Evolutionary conservation across 1,140 invertebrate genomes (phyloP).

Genomic region (Drosophila insularis): DNA sequence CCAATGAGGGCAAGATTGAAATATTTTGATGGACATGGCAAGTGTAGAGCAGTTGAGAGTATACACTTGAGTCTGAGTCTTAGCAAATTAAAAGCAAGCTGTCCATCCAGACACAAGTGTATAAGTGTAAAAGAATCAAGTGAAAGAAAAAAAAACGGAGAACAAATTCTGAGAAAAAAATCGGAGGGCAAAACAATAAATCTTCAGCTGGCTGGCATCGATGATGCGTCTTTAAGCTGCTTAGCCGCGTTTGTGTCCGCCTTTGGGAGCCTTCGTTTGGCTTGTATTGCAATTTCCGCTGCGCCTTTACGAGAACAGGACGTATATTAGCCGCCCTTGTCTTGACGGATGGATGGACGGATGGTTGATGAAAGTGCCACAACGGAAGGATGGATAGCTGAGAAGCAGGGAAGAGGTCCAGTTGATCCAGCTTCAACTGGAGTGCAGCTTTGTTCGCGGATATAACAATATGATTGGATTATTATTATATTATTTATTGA

Average conservation of each 20-base stretch:
- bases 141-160: constrained; percentile 42
- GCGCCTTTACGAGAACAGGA: constrained; percentile 36
- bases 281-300: constrained; percentile 72
- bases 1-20: not conserved
- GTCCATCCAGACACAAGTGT: constrained; percentile 16
- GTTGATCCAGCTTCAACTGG: constrained; percentile 37
- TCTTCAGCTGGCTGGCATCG: constrained; percentile 59
- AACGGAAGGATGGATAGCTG: constrained; percentile 30
- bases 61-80: not conserved
- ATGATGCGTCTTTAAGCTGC: constrained; percentile 75
- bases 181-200: constrained; percentile 51
- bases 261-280: constrained; percentile 13
- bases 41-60: no score
- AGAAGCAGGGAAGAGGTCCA: not conserved
- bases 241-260: constrained; percentile 43
- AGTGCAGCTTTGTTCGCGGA: constrained; percentile 60
- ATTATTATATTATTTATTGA: constrained; percentile 81
- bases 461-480: constrained; percentile 79
- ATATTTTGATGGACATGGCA: constrained; percentile 22
- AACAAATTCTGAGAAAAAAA: constrained; percentile 4
- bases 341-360: constrained; percentile 34
- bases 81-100: constrained; percentile 38
- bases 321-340: constrained; percentile 62
- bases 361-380: constrained; percentile 43
- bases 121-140: constrained; percentile 30